Evolutionary conservation across 2,888 invertebrate genomes (phyloP).

Genomic region (Callinectes sapidus): DNA sequence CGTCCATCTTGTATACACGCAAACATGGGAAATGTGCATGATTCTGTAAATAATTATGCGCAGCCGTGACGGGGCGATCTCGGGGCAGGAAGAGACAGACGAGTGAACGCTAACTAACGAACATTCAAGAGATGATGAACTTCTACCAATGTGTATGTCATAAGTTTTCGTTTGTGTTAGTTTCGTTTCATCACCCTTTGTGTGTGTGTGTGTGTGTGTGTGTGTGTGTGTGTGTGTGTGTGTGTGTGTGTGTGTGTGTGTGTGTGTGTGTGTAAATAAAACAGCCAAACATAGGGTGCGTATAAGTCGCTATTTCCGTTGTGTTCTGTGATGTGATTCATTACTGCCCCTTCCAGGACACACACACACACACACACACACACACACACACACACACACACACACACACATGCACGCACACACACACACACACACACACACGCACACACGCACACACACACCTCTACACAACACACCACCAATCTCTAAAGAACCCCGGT

Average conservation of each 20-base stretch:
- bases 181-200: not conserved
- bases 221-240: constrained; percentile 21
- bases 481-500: not conserved
- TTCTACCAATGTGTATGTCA: not conserved
- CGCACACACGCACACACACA: constrained; percentile 7
- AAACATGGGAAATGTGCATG: not conserved
- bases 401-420: not conserved
- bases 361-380: not conserved
- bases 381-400: not conserved
- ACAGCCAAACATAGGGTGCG: not conserved
- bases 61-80: not conserved
- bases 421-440: not conserved
- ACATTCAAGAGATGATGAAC: not conserved
- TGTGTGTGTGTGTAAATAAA: constrained; percentile 34
- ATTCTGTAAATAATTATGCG: constrained; percentile 15
- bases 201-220: constrained; percentile 22
- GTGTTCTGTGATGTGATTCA: constrained; percentile 15
- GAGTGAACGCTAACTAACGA: not conserved
- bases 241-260: constrained; percentile 37
- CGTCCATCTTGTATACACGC: not conserved
- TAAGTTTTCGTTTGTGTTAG: constrained; percentile 4
- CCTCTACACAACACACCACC: not conserved
- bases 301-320: constrained; percentile 13
- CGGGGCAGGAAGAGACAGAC: not conserved
- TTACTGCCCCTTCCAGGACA: not conserved